These are phyloP conservation scores for Phortica magna DNA, from an alignment of 2,888 invertebrate species.

Conservation along the genomic window DNA sequence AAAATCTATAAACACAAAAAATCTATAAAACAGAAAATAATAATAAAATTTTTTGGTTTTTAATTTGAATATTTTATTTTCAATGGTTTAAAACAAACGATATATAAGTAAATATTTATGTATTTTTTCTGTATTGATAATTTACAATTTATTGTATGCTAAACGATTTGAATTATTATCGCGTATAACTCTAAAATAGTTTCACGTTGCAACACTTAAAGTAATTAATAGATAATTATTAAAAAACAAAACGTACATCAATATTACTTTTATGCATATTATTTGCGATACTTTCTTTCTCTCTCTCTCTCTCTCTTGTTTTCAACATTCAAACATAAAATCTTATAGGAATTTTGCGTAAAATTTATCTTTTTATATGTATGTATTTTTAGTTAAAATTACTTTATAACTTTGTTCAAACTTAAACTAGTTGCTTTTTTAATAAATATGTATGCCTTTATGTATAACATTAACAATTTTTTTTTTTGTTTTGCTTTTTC, in stretches of 20 bases:
- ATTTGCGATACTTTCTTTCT: not conserved
- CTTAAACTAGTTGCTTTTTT: not conserved
- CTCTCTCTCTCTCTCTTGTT: not conserved
- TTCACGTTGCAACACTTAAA: conserved; percentile 19
- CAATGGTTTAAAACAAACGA: conserved; percentile 24
- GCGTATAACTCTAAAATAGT: not conserved
- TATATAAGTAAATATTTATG: conserved; percentile 11
- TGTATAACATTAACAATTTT: not conserved
- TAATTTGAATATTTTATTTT: conserved; percentile 21
- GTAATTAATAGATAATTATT: not conserved
- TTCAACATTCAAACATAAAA: not conserved
- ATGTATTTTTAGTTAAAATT: not conserved
- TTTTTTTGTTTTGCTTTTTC: conserved; percentile 3
- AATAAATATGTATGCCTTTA: not conserved
- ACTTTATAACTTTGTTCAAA: not conserved
- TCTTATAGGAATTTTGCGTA: not conserved
- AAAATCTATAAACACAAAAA: too few relatives aligned
- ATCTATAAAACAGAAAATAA: too few relatives aligned
- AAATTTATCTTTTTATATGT: not conserved
- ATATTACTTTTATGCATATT: conserved; percentile 2
- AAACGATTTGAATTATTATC: not conserved
- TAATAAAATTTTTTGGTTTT: not conserved
- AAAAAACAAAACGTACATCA: conserved; percentile 16
- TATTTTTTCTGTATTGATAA: conserved; percentile 3
- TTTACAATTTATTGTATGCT: not conserved